Evolutionary conservation across 1,140 invertebrate genomes (phyloP).

Genomic region (Pissodes strobi): DNA sequence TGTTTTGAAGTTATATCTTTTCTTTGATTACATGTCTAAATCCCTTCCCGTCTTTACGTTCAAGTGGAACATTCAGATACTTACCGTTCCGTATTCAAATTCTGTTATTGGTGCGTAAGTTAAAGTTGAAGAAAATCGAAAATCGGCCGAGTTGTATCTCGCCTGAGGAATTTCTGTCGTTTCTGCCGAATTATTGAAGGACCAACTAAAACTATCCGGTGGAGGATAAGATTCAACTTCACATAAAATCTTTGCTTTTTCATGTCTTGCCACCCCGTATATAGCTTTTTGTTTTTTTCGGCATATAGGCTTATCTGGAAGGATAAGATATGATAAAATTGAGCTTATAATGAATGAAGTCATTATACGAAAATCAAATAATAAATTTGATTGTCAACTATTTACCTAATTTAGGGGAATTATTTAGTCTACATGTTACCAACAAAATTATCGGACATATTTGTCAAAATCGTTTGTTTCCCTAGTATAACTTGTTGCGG

Average conservation of each 20-base stretch:
- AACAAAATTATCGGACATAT: no score
- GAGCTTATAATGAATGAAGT: background rate
- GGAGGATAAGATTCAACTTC: conserved; percentile 85
- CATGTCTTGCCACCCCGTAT: conserved; percentile 83
- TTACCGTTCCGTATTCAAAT: conserved; percentile 70
- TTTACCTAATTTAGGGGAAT: no score
- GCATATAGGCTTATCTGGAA: conserved; percentile 84
- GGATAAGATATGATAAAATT: no score
- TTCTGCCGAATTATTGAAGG: conserved; percentile 86
- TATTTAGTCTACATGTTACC: no score
- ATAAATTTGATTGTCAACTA: no score
- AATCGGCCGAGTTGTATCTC: conserved; percentile 63
- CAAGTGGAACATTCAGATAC: background rate
- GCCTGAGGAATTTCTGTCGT: conserved; percentile 72
- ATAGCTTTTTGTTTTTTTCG: conserved; percentile 74
- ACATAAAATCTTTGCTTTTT: conserved; percentile 79
- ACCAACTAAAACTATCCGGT: conserved; percentile 84
- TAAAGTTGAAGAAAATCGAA: conserved; percentile 70
- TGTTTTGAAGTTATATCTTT: no score
- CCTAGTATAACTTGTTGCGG: no score
- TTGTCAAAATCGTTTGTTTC: no score
- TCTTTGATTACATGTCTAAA: no score
- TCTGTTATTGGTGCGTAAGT: conserved; percentile 80
- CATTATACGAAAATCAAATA: background rate
- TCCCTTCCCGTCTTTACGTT: no score